Base-by-base conservation (phyloP, 2,113 vertebrate genomes). In the Nematolebias whitei region DNA sequence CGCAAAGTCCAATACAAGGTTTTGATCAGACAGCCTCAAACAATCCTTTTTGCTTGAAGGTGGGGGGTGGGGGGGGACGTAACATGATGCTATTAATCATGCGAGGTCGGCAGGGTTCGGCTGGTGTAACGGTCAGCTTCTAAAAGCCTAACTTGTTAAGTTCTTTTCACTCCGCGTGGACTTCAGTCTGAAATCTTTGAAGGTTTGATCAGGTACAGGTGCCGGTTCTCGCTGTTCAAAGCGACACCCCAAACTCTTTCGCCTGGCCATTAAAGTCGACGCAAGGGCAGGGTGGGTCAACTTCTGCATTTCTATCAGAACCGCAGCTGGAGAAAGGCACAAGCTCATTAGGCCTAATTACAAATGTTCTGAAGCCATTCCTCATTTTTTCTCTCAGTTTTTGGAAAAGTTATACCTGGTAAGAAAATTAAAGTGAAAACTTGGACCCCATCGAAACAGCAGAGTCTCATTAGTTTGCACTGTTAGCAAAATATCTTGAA, bases 201-300 rank as follows among this genome's bases (percentile, higher is more conserved):
- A 89, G 91, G 78, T 88, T 85, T 90, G 86, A 92, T 92, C 87
- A 88, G 91, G 79, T 81, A 82, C 88, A 85, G 87, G 86, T 90
- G 89, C 85, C 50, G 61, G 52, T 56, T 76, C 80, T 68, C 52
- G 41, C 73, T 56, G 87, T 88, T 92, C 85, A 91, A 92, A 92
- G 88, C 79, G 48, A 85, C 89, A 87, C 83, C 78, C 89, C 80
- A 50, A 44, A 59, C 87, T 84, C 73, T 82, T 83, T 76, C 14
- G 40, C 72, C 53, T 57, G 74, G 72, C 84, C 78, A 87, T 90
- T 90, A 86, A 86, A 85, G 82, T 76, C 26, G 53, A 88, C 35
- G 68, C 32, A 23, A 63, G 68, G 79, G 77, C 78, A 77, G 51
- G 18, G 6, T 1, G 18, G 72, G 81, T 82, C 85, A 89, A 82